phyloP scores from a whole-genome alignment of 30 jellyfish, hydroid and myxozoan species.

The Clytia hemisphaerica region DNA sequence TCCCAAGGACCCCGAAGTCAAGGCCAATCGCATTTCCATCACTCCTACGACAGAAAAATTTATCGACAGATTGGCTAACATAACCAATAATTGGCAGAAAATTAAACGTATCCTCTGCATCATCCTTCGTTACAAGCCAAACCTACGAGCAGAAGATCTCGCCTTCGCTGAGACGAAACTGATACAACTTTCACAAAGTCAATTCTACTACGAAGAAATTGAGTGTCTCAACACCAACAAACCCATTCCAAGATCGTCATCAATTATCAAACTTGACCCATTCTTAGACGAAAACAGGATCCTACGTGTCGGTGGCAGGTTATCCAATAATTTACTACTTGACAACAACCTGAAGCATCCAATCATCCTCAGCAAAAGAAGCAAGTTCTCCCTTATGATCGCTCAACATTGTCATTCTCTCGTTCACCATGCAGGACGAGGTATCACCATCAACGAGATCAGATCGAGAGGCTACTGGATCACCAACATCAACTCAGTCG shows the following conservation, averaged over 20 bases:
- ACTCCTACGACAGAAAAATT: no score
- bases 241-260: no score
- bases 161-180: no score
- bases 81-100: no score
- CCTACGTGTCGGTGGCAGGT: slow-evolving; percentile 10
- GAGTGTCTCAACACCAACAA: no score
- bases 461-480: slow-evolving; percentile 25
- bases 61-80: no score
- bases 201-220: no score
- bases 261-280: slow-evolving; percentile 25
- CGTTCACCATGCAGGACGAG: slow-evolving; percentile 33
- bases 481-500: slow-evolving; percentile 2
- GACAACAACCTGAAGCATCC: slow-evolving; percentile 27
- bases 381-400: slow-evolving; percentile 13
- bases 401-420: slow-evolving; percentile 1
- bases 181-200: no score
- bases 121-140: no score
- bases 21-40: no score
- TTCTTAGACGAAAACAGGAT: slow-evolving; percentile 18
- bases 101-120: not conserved
- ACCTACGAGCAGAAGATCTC: no score
- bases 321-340: slow-evolving; percentile 6
- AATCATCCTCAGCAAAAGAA: slow-evolving; percentile 11
- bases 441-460: slow-evolving; percentile 13
- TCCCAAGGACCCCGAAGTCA: no score